A percentile compares a stretch with the other conserved stretches of the same genome.
phyloP scores from a whole-genome alignment of 2,113 vertebrate species.

The Danio rerio region DNA sequence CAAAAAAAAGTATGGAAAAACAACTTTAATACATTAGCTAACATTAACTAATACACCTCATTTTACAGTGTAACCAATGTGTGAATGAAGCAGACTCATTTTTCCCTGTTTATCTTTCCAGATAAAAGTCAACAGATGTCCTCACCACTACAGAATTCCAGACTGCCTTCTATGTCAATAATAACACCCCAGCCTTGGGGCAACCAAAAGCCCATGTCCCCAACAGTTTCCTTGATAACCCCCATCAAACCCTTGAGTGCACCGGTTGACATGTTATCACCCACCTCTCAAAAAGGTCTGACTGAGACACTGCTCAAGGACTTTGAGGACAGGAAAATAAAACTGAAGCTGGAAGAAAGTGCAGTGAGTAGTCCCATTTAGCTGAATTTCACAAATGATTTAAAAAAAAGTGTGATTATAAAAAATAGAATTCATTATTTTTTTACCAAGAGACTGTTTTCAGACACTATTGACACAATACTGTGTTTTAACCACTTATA shows the following conservation, averaged over 20 bases:
- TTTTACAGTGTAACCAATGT: background rate
- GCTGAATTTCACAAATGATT: background rate
- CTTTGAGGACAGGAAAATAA: conserved; percentile 65
- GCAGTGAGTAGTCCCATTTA: conserved; percentile 62
- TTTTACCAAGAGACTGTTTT: no score
- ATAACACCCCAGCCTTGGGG: conserved; percentile 69
- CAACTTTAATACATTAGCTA: background rate
- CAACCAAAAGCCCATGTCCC: conserved; percentile 24
- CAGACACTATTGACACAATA: no score
- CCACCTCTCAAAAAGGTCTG: conserved; percentile 59
- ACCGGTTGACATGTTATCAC: background rate
- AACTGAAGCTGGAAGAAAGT: conserved; percentile 69
- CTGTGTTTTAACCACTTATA: no score
- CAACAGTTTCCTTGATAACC: background rate
- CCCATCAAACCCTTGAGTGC: background rate
- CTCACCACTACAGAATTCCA: conserved; percentile 26
- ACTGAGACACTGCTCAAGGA: conserved; percentile 70
- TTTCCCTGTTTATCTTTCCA: conserved; percentile 36
- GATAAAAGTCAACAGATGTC: conserved; percentile 45
- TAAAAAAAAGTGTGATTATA: background rate
- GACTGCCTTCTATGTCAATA: conserved; percentile 58
- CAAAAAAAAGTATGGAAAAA: background rate
- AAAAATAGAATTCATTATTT: no score
- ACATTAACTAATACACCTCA: no score
- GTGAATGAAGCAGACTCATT: background rate